A percentile compares a stretch with the other conserved stretches of the same genome.
Conservation (phyloP, 35 echinoderm and acorn worm species). For the Apostichopus californicus region DNA sequence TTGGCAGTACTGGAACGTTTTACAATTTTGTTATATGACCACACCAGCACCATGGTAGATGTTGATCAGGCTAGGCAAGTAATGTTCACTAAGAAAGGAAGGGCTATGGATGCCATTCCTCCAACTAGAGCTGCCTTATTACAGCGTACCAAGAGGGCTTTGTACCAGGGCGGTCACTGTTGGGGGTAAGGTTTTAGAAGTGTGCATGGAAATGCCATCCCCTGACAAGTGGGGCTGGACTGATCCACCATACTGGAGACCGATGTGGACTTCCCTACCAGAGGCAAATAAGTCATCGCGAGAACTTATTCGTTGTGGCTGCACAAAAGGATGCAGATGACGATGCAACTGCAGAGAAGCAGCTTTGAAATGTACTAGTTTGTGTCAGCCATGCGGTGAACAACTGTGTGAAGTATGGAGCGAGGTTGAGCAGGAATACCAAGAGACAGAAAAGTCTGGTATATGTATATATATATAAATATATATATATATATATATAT, state of each 20-base stretch:
- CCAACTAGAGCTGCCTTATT: slow-evolving; percentile 38
- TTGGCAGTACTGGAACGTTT: background rate
- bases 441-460: too few species aligned
- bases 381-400: too few species aligned
- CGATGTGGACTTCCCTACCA: slow-evolving; percentile 16
- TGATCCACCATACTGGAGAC: too few species aligned
- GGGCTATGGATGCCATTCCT: background rate
- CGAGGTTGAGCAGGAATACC: too few species aligned
- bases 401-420: too few species aligned
- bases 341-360: slow-evolving; percentile 42
- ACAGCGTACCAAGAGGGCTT: slow-evolving; percentile 1
- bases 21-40: background rate
- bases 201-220: background rate
- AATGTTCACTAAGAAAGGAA: slow-evolving; percentile 33
- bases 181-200: background rate
- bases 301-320: slow-evolving; percentile 34
- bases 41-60: background rate
- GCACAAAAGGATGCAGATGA: slow-evolving; percentile 16
- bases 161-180: slow-evolving; percentile 13
- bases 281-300: slow-evolving; percentile 3
- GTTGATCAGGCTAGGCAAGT: background rate
- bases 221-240: too few species aligned
- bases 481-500: too few species aligned
- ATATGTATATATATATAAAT: too few species aligned
- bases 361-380: background rate